A percentile compares a stretch with the other conserved stretches of the same genome.
phyloP scores from a whole-genome alignment of 2,888 invertebrate species.

The Synergus itoensis region DNA sequence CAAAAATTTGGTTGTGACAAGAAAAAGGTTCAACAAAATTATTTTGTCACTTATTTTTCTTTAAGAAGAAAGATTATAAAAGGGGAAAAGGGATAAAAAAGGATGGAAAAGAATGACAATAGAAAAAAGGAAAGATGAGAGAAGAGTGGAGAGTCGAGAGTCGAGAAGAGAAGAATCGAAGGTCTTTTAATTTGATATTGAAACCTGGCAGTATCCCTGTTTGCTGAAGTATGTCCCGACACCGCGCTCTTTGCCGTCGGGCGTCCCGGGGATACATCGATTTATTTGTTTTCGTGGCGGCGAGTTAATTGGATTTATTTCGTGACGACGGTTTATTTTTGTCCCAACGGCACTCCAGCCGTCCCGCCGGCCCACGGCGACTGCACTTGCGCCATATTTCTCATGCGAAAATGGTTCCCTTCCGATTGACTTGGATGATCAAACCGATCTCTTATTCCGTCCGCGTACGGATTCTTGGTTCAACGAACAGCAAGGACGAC shows the following conservation, averaged over 20 bases:
- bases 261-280: conserved; percentile 60
- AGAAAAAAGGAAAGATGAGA: background rate
- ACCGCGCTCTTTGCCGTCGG: conserved; percentile 45
- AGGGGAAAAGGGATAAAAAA: background rate
- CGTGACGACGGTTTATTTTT: conserved; percentile 62
- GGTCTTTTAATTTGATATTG: conserved; percentile 49
- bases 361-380: conserved; percentile 46
- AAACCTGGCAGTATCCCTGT: conserved; percentile 49
- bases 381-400: conserved; percentile 53
- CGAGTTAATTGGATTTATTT: conserved; percentile 69
- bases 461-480: conserved; percentile 41
- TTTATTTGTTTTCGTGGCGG: conserved; percentile 68
- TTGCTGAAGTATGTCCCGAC: conserved; percentile 51
- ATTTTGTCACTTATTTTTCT: background rate
- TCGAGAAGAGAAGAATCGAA: background rate
- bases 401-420: conserved; percentile 55
- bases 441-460: conserved; percentile 30
- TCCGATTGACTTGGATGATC: conserved; percentile 43
- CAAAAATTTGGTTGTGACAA: no score
- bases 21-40: no score
- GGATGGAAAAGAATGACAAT: background rate
- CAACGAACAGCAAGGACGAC: conserved; percentile 55
- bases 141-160: background rate
- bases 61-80: background rate
- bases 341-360: conserved; percentile 54